These are phyloP conservation scores for Spisula subtruncata DNA, from an alignment of 2,888 invertebrate species.

Conservation along the genomic window DNA sequence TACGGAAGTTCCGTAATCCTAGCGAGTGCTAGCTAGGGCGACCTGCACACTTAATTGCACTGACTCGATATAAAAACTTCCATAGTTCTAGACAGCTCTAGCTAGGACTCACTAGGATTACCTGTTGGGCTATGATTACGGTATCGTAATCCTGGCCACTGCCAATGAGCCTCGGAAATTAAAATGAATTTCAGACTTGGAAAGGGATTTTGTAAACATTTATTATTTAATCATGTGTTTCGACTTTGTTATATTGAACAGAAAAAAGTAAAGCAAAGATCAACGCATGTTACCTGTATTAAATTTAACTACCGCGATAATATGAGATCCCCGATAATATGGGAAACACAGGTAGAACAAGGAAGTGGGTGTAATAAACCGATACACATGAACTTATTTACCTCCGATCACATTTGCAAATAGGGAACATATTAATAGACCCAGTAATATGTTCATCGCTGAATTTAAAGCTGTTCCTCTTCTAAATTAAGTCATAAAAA, in stretches of 20 bases:
- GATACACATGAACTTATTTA: neutral
- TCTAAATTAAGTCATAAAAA: neutral
- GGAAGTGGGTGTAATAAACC: neutral
- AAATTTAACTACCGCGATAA: neutral
- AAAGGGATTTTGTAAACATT: neutral
- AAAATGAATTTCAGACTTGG: neutral
- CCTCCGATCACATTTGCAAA: neutral
- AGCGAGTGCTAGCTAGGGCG: too few species aligned
- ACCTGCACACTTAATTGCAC: too few species aligned
- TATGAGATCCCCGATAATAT: neutral
- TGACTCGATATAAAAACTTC: too few species aligned
- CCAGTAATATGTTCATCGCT: neutral
- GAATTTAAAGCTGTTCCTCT: neutral
- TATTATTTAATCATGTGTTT: too few species aligned
- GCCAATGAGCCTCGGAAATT: too few species aligned
- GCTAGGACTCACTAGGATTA: too few species aligned
- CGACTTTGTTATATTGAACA: too few species aligned
- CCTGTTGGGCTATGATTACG: too few species aligned
- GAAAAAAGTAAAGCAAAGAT: neutral
- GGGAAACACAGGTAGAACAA: neutral
- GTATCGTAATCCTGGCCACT: too few species aligned
- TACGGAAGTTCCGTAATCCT: too few species aligned
- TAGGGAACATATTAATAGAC: neutral
- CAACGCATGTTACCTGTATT: neutral
- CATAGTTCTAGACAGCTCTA: too few species aligned